Conservation (phyloP, 2,888 invertebrate species). For the Drosophila leonis region DNA sequence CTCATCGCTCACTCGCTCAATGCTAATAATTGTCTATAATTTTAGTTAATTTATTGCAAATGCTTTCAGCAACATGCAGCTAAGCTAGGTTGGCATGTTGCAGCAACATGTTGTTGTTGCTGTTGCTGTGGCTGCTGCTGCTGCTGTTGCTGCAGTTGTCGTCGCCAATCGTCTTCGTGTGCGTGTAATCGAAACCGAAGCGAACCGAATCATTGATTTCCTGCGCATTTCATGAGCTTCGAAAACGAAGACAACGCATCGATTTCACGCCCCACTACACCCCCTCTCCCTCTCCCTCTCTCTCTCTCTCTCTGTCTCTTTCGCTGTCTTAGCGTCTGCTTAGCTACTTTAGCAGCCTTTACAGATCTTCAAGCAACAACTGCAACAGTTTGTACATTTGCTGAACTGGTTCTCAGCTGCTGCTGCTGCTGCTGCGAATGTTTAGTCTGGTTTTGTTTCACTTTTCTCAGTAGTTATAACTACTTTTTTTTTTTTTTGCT, state of each 20-base stretch:
- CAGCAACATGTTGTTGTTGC: conserved; percentile 58
- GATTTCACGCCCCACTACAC: conserved; percentile 69
- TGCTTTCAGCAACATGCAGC: conserved; percentile 78
- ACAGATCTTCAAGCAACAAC: conserved; percentile 31
- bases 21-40: conserved; percentile 79
- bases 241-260: conserved; percentile 69
- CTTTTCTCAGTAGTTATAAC: conserved; percentile 71
- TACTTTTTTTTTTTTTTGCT: conserved; percentile 50
- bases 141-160: not conserved
- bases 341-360: conserved; percentile 28
- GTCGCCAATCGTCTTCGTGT: conserved; percentile 40
- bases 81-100: conserved; percentile 54
- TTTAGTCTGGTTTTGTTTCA: conserved; percentile 82
- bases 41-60: conserved; percentile 80
- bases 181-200: conserved; percentile 82
- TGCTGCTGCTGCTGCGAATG: conserved; percentile 49
- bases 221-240: conserved; percentile 80
- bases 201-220: conserved; percentile 83
- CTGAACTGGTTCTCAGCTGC: conserved; percentile 78
- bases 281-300: not conserved
- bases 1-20: conserved; percentile 52
- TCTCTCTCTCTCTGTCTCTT: not conserved
- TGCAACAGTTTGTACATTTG: conserved; percentile 68
- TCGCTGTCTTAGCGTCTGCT: conserved; percentile 8
- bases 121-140: not conserved